A percentile compares a stretch with the other conserved stretches of the same genome.
Evolutionary conservation across 2,113 vertebrate species (phyloP).

Genomic region (Mobula birostris): DNA sequence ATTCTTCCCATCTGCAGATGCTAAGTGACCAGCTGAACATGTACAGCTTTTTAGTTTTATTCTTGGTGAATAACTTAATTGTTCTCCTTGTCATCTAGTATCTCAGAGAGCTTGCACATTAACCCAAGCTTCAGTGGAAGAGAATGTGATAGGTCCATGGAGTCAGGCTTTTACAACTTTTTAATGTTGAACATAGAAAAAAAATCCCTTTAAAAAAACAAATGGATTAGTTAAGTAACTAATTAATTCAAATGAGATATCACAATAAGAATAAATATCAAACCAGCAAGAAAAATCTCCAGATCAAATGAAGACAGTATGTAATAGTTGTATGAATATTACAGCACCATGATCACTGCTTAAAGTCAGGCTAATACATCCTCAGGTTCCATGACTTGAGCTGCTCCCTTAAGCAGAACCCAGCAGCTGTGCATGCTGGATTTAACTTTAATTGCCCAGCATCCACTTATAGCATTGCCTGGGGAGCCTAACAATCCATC

Average conservation of each 20-base stretch:
- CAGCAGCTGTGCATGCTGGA: not conserved
- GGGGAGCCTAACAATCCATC: not conserved
- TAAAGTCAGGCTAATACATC: not conserved
- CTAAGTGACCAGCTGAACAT: no score
- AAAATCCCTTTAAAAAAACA: not conserved
- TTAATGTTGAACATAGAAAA: not conserved
- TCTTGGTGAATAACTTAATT: not conserved
- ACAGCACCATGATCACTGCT: not conserved
- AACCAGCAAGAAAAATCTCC: not conserved
- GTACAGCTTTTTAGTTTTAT: no score
- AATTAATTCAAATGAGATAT: not conserved
- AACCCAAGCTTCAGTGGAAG: not conserved
- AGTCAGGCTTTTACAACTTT: not conserved
- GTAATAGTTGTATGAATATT: not conserved
- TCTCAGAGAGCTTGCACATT: not conserved
- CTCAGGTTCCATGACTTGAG: not conserved
- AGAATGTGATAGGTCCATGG: not conserved
- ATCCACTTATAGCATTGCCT: not conserved
- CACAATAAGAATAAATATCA: not conserved
- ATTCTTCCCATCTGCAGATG: no score
- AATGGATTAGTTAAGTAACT: not conserved
- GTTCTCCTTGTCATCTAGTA: not conserved
- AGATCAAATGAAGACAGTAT: not conserved
- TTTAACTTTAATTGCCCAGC: not conserved
- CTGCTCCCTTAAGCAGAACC: not conserved